Percentiles rank a stretch among this genome's conserved stretches.
Evolutionary conservation across 2,113 vertebrate genomes (phyloP).

Genomic region (Rhinolophus ferrumequinum): DNA sequence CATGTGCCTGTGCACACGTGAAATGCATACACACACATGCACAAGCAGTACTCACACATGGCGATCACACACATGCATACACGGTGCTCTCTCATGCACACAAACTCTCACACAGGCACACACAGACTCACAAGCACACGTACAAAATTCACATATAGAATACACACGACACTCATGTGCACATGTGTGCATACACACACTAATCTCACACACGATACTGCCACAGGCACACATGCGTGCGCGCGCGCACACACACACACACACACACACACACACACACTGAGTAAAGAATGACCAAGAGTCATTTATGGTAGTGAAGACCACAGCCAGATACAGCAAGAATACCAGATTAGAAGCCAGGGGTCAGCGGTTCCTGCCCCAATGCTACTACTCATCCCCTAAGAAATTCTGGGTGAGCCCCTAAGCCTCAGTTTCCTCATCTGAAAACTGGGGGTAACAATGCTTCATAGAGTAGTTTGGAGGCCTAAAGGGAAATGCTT

Average conservation of each 20-base stretch:
- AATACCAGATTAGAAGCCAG: no score
- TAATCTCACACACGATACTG: background rate
- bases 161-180: fast-evolving
- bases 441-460: background rate
- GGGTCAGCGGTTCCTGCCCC: background rate
- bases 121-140: background rate
- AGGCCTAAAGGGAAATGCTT: background rate
- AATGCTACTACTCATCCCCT: background rate
- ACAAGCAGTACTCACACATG: no score
- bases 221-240: no score
- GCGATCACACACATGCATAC: no score
- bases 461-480: background rate
- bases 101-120: background rate
- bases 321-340: background rate
- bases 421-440: background rate
- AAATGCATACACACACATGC: background rate
- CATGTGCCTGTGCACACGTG: fast-evolving
- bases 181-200: no score
- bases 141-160: fast-evolving
- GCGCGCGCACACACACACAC: no score
- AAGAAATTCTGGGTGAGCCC: background rate
- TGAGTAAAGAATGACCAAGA: background rate
- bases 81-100: no score
- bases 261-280: no score
- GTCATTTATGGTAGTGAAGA: fast-evolving